Base-by-base conservation (phyloP, 2,113 vertebrate genomes). In the Coregonus clupeaformis region DNA sequence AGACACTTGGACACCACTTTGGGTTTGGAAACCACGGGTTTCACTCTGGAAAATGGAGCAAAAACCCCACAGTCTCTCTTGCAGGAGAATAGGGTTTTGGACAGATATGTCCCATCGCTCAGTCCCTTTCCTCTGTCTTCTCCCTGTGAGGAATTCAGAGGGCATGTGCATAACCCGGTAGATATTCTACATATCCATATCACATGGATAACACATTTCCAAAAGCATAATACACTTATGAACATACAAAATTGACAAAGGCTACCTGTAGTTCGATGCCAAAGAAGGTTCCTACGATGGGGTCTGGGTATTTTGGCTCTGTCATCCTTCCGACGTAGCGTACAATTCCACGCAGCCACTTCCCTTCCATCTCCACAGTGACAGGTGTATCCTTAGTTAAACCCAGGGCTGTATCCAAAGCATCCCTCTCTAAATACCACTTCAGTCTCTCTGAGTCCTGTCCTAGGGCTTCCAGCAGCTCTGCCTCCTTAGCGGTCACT, bases 201-300 rank as follows among this genome's bases (percentile, higher is more conserved):
- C 47, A 12, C 9, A 49, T 49, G 47, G 29, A 12, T 49, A 49
- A 55, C 20, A 20, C 20, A 55, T 55, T 55, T 55, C 18, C 13
- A 55, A 55, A 18, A 20, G 13, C 18, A 55, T 55, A 55, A 57
- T 9, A n/a, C 1, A 18, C 2, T 11, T 25, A 67, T 3, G 11
- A 9, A 57, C 22, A 69, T 5, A 72, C 3, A 64, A 20, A 64
- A 29, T 55, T 20, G 2, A 52, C 80, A 68, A 42, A 42, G 2
- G 0, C 36, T 66, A 97, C 96, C 95, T 94, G 91, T 2, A 96
- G 80, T 64, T 97, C 94, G 20, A 96, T 85, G 12, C 95, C 95
- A 0, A 95, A 95, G 82, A 87, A 92, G 0, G 60, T 55, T 0
- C 89, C 94, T 0, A 59, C 3, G 16, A 93, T 1, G n/a, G 20